Evolutionary conservation across 2,888 invertebrate species (phyloP).

Genomic region (Spisula subtruncata): DNA sequence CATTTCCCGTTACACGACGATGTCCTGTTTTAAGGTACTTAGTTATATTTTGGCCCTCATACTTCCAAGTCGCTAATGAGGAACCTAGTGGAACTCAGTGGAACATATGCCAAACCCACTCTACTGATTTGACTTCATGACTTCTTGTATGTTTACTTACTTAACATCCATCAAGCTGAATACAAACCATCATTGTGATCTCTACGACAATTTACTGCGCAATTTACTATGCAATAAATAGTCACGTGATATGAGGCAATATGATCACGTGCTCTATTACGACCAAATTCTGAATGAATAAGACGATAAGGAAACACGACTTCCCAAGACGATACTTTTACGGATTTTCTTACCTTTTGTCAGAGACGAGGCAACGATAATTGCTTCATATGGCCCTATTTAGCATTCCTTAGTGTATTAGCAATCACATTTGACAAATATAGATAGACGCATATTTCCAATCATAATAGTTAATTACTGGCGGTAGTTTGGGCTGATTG

Average conservation of each 20-base stretch:
- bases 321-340: not conserved
- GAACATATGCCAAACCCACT: too few species aligned
- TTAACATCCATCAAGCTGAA: not conserved
- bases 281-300: not conserved
- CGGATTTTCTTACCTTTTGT: constrained; percentile 4
- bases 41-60: too few species aligned
- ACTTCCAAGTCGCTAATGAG: too few species aligned
- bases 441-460: not conserved
- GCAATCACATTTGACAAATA: not conserved
- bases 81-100: too few species aligned
- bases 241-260: not conserved
- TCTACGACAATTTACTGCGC: not conserved
- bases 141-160: too few species aligned
- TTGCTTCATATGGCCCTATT: not conserved
- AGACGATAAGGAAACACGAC: not conserved
- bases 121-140: too few species aligned
- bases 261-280: too few species aligned
- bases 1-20: too few species aligned
- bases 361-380: constrained; percentile 5
- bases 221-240: not conserved
- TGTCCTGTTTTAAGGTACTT: too few species aligned
- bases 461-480: not conserved
- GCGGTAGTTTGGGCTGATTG: not conserved
- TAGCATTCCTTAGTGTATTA: not conserved
- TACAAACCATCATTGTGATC: not conserved